phyloP scores from a whole-genome alignment of 2,888 invertebrate species.

The Ochropacha duplaris region DNA sequence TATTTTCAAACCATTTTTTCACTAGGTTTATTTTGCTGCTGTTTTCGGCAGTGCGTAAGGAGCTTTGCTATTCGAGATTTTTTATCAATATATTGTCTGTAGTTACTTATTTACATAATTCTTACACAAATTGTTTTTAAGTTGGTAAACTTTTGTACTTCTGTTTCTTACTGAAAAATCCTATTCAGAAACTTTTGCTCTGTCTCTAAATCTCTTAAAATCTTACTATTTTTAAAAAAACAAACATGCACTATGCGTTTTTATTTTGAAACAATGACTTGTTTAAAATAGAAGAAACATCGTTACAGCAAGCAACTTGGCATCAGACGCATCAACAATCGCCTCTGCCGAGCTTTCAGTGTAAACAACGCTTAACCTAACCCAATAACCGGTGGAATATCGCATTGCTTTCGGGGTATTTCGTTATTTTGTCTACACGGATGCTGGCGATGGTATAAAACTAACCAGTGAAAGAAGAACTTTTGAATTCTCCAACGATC shows the following conservation, averaged over 20 bases:
- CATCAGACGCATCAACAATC: conserved; percentile 74
- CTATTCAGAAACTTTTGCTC: too few species aligned
- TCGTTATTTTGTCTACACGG: conserved; percentile 82
- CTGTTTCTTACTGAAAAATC: too few species aligned
- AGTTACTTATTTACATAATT: too few species aligned
- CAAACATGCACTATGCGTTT: background rate
- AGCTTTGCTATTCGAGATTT: background rate
- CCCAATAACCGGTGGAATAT: conserved; percentile 77
- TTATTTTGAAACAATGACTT: conserved; percentile 25
- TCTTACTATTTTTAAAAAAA: too few species aligned
- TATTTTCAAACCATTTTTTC: conserved; percentile 56
- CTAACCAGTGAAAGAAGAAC: conserved; percentile 52
- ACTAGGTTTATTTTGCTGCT: conserved; percentile 44
- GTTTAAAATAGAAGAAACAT: conserved; percentile 53
- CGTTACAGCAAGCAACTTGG: conserved; percentile 68
- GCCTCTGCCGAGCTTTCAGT: conserved; percentile 62
- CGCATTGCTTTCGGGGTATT: conserved; percentile 81
- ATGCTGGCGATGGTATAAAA: conserved; percentile 73
- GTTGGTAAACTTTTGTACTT: too few species aligned
- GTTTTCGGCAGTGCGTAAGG: conserved; percentile 14
- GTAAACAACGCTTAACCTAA: conserved; percentile 80
- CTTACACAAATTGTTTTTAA: too few species aligned
- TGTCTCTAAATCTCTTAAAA: too few species aligned
- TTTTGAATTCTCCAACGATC: conserved; percentile 31
- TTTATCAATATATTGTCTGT: background rate